Conservation (phyloP, 2,797 vertebrate species). For the Ctenopoma kingsleyae region DNA sequence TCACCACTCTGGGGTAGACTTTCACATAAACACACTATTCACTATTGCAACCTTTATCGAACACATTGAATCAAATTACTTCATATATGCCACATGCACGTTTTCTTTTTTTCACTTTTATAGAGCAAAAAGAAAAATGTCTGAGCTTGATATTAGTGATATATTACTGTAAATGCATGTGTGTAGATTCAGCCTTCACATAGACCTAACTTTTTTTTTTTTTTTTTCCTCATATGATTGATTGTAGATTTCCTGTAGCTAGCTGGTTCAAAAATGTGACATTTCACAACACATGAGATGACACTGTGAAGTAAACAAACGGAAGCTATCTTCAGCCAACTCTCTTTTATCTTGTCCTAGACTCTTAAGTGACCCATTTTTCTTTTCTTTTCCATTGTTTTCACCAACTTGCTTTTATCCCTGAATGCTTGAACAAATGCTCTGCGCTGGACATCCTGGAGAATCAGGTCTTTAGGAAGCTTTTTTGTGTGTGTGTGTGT, state of each 20-base stretch:
- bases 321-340: conserved; percentile 11
- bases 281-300: conserved; percentile 22
- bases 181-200: not conserved
- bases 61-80: conserved; percentile 16
- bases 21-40: conserved; percentile 13
- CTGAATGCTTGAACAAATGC: conserved; percentile 11
- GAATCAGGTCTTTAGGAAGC: conserved; percentile 26
- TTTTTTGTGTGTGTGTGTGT: conserved; percentile 17
- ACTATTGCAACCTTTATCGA: conserved; percentile 14
- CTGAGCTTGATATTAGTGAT: not conserved
- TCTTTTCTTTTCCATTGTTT: conserved; percentile 39
- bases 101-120: not conserved
- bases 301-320: conserved; percentile 39
- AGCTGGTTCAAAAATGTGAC: conserved; percentile 8
- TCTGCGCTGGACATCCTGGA: conserved; percentile 7
- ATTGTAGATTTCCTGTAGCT: conserved; percentile 23
- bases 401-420: conserved; percentile 38
- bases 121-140: not conserved
- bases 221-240: not conserved
- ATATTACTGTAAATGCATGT: not conserved
- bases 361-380: conserved; percentile 58
- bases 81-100: not conserved
- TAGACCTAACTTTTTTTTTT: not conserved
- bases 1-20: conserved; percentile 33
- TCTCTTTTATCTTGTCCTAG: conserved; percentile 15